Evolutionary conservation across 2,888 invertebrate species (phyloP).

Genomic region (Nowickia ferox): DNA sequence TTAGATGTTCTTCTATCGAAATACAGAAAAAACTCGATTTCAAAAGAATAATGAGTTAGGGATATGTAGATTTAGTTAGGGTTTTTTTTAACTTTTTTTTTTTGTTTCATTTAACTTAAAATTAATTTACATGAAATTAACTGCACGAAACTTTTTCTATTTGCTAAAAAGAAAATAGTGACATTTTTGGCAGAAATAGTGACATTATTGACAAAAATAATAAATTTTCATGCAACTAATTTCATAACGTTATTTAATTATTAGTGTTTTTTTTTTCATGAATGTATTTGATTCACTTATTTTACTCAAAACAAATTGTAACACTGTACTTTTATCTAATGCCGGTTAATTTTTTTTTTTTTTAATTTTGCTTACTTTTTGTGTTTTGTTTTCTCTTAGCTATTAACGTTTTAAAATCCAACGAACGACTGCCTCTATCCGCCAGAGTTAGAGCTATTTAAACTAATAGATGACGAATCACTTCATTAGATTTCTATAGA

Average conservation of each 20-base stretch:
- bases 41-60: too few species aligned
- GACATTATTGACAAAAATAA: too few species aligned
- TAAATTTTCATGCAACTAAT: too few species aligned
- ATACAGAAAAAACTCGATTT: too few species aligned
- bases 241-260: not conserved
- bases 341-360: conserved; percentile 17
- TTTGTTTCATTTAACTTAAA: too few species aligned
- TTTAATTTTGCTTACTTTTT: conserved; percentile 43
- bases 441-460: conserved; percentile 60
- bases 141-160: too few species aligned
- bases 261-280: not conserved
- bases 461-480: conserved; percentile 30
- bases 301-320: not conserved
- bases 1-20: too few species aligned
- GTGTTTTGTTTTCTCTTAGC: conserved; percentile 24
- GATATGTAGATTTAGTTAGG: too few species aligned
- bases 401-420: conserved; percentile 60
- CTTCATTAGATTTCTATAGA: conserved; percentile 22
- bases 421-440: conserved; percentile 63
- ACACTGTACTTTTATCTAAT: conserved; percentile 59
- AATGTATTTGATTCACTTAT: not conserved
- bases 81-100: too few species aligned
- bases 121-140: too few species aligned
- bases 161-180: too few species aligned
- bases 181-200: too few species aligned